Evolutionary conservation across 2,113 vertebrate genomes (phyloP), one percentile per base, ranked within the genome.

Genomic region (Vombatus ursinus): DNA sequence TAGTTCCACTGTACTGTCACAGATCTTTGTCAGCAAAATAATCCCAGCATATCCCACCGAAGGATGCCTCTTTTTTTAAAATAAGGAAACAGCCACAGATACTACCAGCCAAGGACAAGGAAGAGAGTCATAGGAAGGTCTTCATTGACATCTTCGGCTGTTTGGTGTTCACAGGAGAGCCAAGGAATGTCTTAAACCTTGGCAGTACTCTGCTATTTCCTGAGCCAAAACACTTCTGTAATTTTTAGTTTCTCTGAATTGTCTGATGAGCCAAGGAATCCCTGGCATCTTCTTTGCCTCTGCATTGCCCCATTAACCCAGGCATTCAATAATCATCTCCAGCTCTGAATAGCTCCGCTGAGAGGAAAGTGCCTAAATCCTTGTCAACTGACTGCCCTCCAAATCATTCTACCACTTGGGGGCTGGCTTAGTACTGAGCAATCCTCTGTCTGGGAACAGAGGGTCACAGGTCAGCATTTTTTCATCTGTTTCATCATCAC

Each of bases 191-290:
- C 89, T 95, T 47, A 90, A 51, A 50, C 89, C 37, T 95, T 95
- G 95, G 95, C 94, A 54, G 47, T 37, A 14, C 25, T 92, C 48
- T 47, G 92, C 49, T 61, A 51, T 44, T 52, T 95, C 48, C 90
- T 12, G 52, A 96, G 92, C 93, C 95, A 97, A 95, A 91, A 52
- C 49, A 49, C 14, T 94, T 95, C 52, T 93, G 52, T 92, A n/a
- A 51, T 52, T 90, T 93, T 95, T 52, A 44, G 25, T 92, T 91
- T 91, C 23, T 90, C 44, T 61, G 16, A 25, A 26, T 91, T 95
- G 68, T 89, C 48, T 84, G 49, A 90, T 96, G 68, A 96, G 89
- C 90, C 92, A 68, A 90, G 47, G n/a, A 89, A 95, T 90, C 50
- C 6, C 68, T 95, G 94, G 92, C 52, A 89, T 91, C 68, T 91